phyloP scores from a whole-genome alignment of 2,888 invertebrate species.

The Nesidiocoris tenuis region DNA sequence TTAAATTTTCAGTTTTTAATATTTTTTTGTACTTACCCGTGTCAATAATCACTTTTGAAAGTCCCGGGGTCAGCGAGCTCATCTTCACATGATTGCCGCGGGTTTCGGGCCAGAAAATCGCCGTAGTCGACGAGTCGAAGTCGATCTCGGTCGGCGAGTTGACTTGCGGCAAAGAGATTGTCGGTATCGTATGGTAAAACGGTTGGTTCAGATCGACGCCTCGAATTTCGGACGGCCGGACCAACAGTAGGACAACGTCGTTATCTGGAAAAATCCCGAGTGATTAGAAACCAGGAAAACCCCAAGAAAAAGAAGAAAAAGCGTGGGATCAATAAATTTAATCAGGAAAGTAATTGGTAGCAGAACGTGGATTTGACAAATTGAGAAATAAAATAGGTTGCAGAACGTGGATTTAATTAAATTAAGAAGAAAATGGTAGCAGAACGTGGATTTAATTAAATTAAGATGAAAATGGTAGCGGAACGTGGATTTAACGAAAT shows the following conservation, averaged over 20 bases:
- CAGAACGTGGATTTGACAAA: too few relatives aligned
- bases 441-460: too few relatives aligned
- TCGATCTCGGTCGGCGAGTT: conserved; percentile 18
- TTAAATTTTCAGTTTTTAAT: not conserved
- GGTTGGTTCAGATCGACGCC: conserved; percentile 74
- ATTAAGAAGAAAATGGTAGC: too few relatives aligned
- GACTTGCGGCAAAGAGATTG: conserved; percentile 71
- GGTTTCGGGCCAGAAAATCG: conserved; percentile 75
- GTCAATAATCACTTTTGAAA: conserved; percentile 72
- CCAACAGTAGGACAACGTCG: conserved; percentile 76
- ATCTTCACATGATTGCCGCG: conserved; percentile 73
- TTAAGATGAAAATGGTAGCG: too few relatives aligned
- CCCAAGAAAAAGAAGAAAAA: too few relatives aligned
- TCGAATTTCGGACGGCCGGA: conserved; percentile 73
- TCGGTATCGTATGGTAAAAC: conserved; percentile 76
- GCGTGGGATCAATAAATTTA: too few relatives aligned
- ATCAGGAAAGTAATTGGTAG: too few relatives aligned
- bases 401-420: too few relatives aligned
- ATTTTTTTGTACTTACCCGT: conserved; percentile 57
- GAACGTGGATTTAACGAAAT: too few relatives aligned
- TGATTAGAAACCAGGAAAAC: too few relatives aligned
- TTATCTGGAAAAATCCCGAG: conserved; percentile 60
- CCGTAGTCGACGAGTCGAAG: conserved; percentile 62
- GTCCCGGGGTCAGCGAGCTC: conserved; percentile 66
- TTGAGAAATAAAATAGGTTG: not conserved